Evolutionary conservation across 1,140 invertebrate genomes (phyloP).

Genomic region (Drosophila mayri): DNA sequence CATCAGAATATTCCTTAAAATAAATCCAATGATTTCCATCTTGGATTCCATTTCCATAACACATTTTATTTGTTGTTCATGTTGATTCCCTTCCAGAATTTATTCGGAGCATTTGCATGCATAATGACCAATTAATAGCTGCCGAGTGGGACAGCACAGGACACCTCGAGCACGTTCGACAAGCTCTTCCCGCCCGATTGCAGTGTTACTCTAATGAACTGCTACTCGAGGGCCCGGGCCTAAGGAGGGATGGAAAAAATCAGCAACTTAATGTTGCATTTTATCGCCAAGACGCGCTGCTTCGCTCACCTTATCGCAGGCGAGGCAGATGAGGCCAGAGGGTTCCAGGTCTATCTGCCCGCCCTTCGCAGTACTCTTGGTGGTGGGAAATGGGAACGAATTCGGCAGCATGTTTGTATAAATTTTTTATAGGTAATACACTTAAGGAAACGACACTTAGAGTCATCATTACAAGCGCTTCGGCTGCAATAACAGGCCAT

Average conservation of each 20-base stretch:
- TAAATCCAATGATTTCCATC: slow-evolving; percentile 10
- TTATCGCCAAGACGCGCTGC: slow-evolving; percentile 67
- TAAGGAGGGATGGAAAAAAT: slow-evolving; percentile 52
- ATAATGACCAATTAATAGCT: slow-evolving; percentile 44
- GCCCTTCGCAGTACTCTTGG: slow-evolving; percentile 6
- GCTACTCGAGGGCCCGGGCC: slow-evolving; percentile 36
- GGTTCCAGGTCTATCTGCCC: slow-evolving; percentile 14
- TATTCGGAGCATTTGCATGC: slow-evolving; percentile 29
- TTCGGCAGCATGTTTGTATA: slow-evolving; percentile 83
- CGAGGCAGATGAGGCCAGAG: slow-evolving; percentile 42
- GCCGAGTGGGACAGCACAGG: background rate
- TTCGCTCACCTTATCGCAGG: slow-evolving; percentile 46
- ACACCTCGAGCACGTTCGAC: slow-evolving; percentile 32
- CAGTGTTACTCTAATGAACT: slow-evolving; percentile 75
- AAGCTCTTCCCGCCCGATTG: slow-evolving; percentile 37
- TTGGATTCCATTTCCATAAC: slow-evolving; percentile 4
- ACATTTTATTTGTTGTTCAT: slow-evolving; percentile 9
- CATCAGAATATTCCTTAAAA: background rate
- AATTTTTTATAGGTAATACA: slow-evolving; percentile 85
- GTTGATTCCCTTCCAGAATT: slow-evolving; percentile 1
- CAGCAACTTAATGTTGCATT: slow-evolving; percentile 84
- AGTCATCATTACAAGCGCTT: slow-evolving; percentile 85
- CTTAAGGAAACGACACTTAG: slow-evolving; percentile 85
- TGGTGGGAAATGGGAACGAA: slow-evolving; percentile 57
- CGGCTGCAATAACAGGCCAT: slow-evolving; percentile 85